Evolutionary conservation across 2,797 vertebrate species (phyloP), one percentile per base, ranked within the genome.

Genomic region (Enteromius trimaculatus): DNA sequence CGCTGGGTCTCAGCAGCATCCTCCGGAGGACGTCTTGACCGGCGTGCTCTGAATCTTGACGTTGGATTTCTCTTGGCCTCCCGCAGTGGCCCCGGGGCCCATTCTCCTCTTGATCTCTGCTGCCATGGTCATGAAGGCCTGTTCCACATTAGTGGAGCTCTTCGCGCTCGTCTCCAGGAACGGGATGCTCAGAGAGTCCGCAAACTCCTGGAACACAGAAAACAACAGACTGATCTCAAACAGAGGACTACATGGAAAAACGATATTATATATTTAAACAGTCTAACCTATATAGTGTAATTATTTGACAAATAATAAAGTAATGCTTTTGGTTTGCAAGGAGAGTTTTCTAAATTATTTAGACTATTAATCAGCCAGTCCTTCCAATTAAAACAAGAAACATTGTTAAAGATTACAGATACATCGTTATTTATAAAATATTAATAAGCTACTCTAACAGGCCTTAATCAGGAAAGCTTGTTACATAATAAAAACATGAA

Each of bases 91-190:
- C 86, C 97, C 97, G 19, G 98, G 97, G 42, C 97, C 97, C 97
- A 98, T 99, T 91, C 97, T 93, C 93, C 97, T 98, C 95, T 99
- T 98, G 91, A 99, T 99, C 95, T 99, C 97, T 0, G 97, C 98
- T 76, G 97, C 97, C 98, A 99, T 99, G 86, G 97, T 99, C 97
- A 98, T 99, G 96, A 99, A 99, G 93, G 97, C 97, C 93, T 99
- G 97, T 94, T 99, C 98, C 95, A 99, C 98, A 79, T 99, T 99
- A 91, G 96, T 98, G 94, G 97, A 96, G 2, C 97, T 99, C 95
- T 99, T 99, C 87, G 97, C 98, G 88, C 98, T 98, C 86, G 97
- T 97, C 96, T 99, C 97, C 95, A 99, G 93, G 95, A 98, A 99
- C 0, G 97, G 97, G 93, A 99, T 99, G 87, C 96, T 96, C 89